Evolutionary conservation across 2,797 vertebrate genomes (phyloP), one percentile per base, ranked within the genome.

Genomic region (Acipenser oxyrinchus): DNA sequence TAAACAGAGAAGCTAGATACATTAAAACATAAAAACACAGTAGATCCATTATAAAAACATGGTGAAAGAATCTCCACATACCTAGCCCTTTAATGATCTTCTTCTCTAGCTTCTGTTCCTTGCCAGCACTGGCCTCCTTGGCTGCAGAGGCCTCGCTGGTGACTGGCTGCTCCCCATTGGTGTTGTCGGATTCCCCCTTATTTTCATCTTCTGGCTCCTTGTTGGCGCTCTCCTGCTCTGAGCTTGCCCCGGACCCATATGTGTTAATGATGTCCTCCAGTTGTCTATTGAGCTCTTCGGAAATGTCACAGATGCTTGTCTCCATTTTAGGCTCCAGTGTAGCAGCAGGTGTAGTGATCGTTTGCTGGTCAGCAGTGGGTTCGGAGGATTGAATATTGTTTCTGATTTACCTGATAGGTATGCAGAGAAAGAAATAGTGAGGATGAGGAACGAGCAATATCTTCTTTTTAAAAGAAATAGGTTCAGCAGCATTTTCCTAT

Each of bases 61-160:
- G 12, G 11, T 0, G n/a, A 63, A 60, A 69, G 70, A 51, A 10
- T 6, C 7, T 67, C n/a, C 7, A 72, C 9, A 87, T 84, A 89
- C 97, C 97, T 81, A 98, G 82, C 75, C 93, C 93, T 85, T 98
- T 99, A 8, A 98, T 84, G 76, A 94, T 91, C 90, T 96, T 99
- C 87, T 96, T 99, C 79, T 98, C 95, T 70, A 88, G 71, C 77
- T 93, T 99, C 86, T 95, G 93, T 65, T 96, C 95, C 82, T 92
- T 95, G 76, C 83, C 85, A 68, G 76, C 0, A 0, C 67, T 62
- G 59, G 79, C 18, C 9, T 87, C 88, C 72, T 83, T 89, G 7
- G 61, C 69, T 74, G 68, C 71, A 59, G 75, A 70, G 57, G 73
- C 64, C 66, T 88, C 84, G 50, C 72, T 77, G 67, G 79, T 68